phyloP scores from a whole-genome alignment of 2,113 vertebrate species.

The Pituophis catenifer region DNA sequence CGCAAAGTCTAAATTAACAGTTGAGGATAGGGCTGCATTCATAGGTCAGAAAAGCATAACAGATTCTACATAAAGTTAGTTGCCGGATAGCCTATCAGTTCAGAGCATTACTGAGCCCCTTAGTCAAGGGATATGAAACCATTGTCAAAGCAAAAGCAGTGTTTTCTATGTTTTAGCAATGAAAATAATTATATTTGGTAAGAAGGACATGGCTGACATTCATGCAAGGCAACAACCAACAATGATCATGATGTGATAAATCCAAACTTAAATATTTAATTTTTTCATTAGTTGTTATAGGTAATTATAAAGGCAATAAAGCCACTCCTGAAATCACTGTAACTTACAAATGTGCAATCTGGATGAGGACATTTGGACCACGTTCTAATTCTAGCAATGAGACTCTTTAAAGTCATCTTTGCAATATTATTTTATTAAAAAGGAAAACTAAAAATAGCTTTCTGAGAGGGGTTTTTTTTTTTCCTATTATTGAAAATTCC shows the following conservation, averaged over 20 bases:
- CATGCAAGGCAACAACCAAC: neutral
- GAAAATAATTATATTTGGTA: neutral
- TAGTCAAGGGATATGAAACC: neutral
- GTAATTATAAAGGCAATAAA: neutral
- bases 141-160: neutral
- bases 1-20: neutral
- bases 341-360: neutral
- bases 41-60: neutral
- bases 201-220: neutral
- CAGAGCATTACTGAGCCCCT: neutral
- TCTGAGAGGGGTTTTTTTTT: neutral
- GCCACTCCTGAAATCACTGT: neutral
- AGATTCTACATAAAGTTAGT: neutral
- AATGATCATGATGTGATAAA: neutral
- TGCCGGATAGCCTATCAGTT: neutral
- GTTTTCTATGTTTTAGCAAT: neutral
- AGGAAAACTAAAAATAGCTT: neutral
- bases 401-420: neutral
- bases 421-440: neutral
- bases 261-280: neutral
- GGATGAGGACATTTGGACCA: neutral
- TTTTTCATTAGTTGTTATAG: neutral
- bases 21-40: neutral
- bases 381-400: neutral
- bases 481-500: neutral